Conservation (phyloP, 2,888 invertebrate genomes). For the Kuschelorhynchus macadamiae region DNA sequence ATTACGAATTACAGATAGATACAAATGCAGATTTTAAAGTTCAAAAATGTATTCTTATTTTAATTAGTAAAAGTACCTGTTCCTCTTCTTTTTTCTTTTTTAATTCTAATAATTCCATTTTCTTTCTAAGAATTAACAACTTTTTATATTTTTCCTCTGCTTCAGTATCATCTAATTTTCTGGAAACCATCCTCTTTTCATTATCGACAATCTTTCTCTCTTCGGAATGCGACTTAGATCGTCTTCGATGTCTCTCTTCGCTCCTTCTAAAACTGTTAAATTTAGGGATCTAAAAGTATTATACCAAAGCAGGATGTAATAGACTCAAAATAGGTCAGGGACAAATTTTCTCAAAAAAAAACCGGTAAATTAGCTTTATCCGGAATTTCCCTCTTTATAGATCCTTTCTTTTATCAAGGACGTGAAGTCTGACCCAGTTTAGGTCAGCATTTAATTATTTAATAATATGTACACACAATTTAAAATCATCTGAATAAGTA, state of each 20-base stretch:
- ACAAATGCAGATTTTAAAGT: no score
- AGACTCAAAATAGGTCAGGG: no score
- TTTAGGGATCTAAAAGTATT: not conserved
- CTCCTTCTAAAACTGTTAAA: constrained; percentile 10
- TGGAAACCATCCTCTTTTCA: constrained; percentile 52
- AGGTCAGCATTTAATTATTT: no score
- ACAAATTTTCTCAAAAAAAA: no score
- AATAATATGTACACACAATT: no score
- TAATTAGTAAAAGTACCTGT: no score
- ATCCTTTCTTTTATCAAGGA: no score
- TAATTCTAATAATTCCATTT: constrained; percentile 74
- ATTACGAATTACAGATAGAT: no score
- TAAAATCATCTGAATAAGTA: no score
- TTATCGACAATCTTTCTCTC: constrained; percentile 68
- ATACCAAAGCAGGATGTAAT: no score
- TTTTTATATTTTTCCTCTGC: constrained; percentile 65
- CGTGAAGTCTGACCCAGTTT: no score
- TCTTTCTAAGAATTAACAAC: constrained; percentile 72
- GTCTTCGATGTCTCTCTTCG: constrained; percentile 58
- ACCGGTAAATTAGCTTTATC: not conserved
- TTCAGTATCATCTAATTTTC: constrained; percentile 56
- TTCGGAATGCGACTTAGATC: constrained; percentile 36
- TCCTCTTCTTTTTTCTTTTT: constrained; percentile 72
- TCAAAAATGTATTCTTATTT: no score
- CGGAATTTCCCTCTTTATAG: not conserved